Evolutionary conservation across 2,113 vertebrate genomes (phyloP), one percentile per base, ranked within the genome.

Genomic region (Hassar affinis): DNA sequence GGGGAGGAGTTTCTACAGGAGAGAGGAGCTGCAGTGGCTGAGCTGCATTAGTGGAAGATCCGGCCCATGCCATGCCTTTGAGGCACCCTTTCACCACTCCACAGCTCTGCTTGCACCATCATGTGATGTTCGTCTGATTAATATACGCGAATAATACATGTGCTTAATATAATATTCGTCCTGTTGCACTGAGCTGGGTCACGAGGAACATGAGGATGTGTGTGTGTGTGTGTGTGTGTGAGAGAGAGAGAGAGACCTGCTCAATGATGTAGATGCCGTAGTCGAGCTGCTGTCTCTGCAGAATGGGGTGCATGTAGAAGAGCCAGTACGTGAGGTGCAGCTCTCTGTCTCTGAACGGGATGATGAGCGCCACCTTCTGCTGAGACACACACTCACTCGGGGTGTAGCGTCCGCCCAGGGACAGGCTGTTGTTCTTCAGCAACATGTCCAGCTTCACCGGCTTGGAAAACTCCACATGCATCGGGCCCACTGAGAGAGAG

Each of bases 281-380:
- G 86, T 96, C 94, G 2, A 96, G 86, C 35, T 95, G 95, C 80
- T 96, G 96, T 59, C 94, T 93, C 83, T 95, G 94, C 3, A 96
- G 92, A 45, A 96, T 85, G 0, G 95, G 95, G 76, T 96, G 96
- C 79, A 96, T 87, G 83, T 95, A 96, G 86, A 93, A 92, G 0
- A 96, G 91, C 94, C 95, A 96, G 61, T 94, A 95, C 81, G 94
- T 96, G 75, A 96, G 92, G 78, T 96, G 96, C 22, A 95, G 92
- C 57, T 94, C 94, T 71, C 96, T 93, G 61, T 95, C 94, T 84
- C 96, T 93, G 91, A 95, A 96, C 0, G 96, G 96, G 83, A 96
- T 96, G 76, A 96, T 95, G 86, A 96, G 83, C 59, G 96, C 96
- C 81, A 96, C 95, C 88, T 95, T 96, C 90, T 96, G 94, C 80